Conservation (phyloP, 2,888 invertebrate genomes). For the Ectemnius cavifrons region DNA sequence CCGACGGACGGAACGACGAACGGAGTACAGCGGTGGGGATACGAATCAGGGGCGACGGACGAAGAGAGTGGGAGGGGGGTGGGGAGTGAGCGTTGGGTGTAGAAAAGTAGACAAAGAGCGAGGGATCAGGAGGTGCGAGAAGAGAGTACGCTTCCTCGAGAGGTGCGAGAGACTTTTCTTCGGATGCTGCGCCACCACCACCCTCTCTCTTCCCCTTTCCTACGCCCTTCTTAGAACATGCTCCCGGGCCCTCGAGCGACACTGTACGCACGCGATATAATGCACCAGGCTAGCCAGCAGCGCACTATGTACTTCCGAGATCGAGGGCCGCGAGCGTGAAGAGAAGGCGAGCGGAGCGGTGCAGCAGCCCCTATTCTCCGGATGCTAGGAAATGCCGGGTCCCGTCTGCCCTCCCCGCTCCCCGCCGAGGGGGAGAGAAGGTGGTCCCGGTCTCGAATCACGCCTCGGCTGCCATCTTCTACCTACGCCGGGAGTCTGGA, state of each 20-base stretch:
- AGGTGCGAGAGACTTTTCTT: too few species aligned
- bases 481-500: slow-evolving; percentile 74
- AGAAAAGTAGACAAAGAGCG: background rate
- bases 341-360: slow-evolving; percentile 14
- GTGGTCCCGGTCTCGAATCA: slow-evolving; percentile 68
- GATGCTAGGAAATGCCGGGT: slow-evolving; percentile 38
- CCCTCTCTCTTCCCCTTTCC: too few species aligned
- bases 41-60: background rate
- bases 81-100: background rate
- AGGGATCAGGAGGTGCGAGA: slow-evolving; percentile 9
- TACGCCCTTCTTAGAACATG: slow-evolving; percentile 41
- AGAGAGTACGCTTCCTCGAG: background rate
- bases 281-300: slow-evolving; percentile 56
- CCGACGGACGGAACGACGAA: slow-evolving; percentile 7
- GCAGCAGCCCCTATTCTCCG: slow-evolving; percentile 50
- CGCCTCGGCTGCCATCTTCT: slow-evolving; percentile 77
- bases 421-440: slow-evolving; percentile 50
- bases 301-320: slow-evolving; percentile 46
- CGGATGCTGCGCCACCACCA: too few species aligned
- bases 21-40: slow-evolving; percentile 7
- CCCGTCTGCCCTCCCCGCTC: too few species aligned
- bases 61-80: background rate
- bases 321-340: slow-evolving; percentile 4
- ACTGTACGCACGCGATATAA: slow-evolving; percentile 50
- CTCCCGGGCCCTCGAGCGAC: slow-evolving; percentile 37